These are phyloP conservation scores for Calonectris borealis DNA, from an alignment of 2,113 vertebrate genomes.

Conservation along the genomic window DNA sequence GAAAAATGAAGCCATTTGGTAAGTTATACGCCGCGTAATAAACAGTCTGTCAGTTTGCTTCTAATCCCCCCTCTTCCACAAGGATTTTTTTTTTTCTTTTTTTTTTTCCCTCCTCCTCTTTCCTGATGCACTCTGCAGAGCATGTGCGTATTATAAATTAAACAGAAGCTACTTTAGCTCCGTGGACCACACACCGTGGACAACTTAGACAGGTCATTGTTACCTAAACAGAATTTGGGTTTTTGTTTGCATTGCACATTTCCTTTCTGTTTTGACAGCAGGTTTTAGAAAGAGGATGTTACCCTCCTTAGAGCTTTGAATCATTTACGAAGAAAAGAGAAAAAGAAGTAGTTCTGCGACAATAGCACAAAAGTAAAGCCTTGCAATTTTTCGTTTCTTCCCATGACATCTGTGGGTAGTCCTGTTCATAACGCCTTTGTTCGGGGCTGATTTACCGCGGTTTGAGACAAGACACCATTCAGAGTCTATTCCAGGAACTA, in stretches of 20 bases:
- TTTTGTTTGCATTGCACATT: conserved; percentile 51
- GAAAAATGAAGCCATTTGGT: conserved; percentile 72
- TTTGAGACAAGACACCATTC: conserved; percentile 45
- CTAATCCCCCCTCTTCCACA: conserved; percentile 54
- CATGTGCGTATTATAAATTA: neutral
- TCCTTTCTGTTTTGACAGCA: conserved; percentile 56
- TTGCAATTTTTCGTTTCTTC: conserved; percentile 28
- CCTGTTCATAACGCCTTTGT: conserved; percentile 37
- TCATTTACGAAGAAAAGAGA: neutral
- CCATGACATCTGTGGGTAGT: conserved; percentile 49
- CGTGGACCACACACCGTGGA: conserved; percentile 59
- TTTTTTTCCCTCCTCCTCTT: neutral
- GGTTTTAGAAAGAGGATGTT: conserved; percentile 44
- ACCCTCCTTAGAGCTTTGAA: conserved; percentile 10
- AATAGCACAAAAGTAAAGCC: conserved; percentile 13
- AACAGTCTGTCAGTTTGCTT: conserved; percentile 72
- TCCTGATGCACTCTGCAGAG: neutral
- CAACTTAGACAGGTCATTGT: conserved; percentile 51
- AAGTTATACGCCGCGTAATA: conserved; percentile 61
- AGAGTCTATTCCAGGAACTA: conserved; percentile 45
- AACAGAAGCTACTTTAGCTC: conserved; percentile 51
- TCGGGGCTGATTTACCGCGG: neutral
- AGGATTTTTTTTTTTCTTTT: neutral
- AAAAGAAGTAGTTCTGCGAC: conserved; percentile 8
- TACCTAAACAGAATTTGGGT: conserved; percentile 46